These are phyloP conservation scores for Leptocoma aspasia DNA, from an alignment of 2,113 vertebrate genomes.

Conservation along the genomic window DNA sequence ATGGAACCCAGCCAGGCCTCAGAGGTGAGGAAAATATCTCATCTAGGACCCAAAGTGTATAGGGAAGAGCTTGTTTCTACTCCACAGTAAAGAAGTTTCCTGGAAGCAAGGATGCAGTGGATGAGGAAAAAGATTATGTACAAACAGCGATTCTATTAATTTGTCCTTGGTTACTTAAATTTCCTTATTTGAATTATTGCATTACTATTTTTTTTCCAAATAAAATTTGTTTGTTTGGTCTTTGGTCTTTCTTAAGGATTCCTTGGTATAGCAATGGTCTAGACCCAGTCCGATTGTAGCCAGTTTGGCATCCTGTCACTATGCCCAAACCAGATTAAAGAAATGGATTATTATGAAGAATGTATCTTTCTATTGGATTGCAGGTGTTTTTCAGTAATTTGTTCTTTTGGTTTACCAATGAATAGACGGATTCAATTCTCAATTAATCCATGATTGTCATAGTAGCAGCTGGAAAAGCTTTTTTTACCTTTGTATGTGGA, in stretches of 20 bases:
- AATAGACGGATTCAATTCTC: not conserved
- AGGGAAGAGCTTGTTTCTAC: not conserved
- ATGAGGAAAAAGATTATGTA: not conserved
- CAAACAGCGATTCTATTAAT: accelerated
- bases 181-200: not conserved
- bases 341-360: not conserved
- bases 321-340: not conserved
- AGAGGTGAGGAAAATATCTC: not conserved
- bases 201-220: not conserved
- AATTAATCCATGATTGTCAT: not conserved
- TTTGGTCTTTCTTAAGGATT: not conserved
- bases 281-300: not conserved
- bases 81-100: not conserved
- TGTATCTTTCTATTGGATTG: not conserved
- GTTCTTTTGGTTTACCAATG: not conserved
- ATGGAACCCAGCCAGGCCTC: not conserved
- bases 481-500: not conserved
- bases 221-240: not conserved
- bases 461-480: not conserved
- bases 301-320: not conserved
- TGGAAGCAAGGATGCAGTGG: not conserved
- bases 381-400: not conserved
- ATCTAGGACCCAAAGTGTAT: not conserved
- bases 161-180: not conserved
- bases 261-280: not conserved